A percentile compares a stretch with the other conserved stretches of the same genome.
These are phyloP conservation scores for Crax fasciolata DNA, from an alignment of 2,797 vertebrate genomes.

Conservation along the genomic window DNA sequence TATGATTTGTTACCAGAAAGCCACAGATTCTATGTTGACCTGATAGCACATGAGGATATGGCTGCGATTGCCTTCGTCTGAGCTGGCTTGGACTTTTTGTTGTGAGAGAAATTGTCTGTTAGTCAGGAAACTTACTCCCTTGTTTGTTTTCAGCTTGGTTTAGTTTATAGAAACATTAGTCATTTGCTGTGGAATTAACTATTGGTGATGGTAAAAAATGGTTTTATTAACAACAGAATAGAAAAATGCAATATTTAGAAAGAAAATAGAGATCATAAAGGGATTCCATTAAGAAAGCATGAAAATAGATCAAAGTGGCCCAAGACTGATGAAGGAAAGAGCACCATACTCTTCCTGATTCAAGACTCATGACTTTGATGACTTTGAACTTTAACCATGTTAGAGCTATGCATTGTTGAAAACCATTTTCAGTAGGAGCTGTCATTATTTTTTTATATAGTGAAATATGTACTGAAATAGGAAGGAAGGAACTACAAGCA, in stretches of 20 bases:
- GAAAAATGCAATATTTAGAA: not conserved
- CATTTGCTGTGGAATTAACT: not conserved
- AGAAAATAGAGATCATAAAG: not conserved
- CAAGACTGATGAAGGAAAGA: not conserved
- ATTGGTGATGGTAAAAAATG: not conserved
- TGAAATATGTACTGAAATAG: not conserved
- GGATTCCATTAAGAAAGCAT: not conserved
- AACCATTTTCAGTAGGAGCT: not conserved
- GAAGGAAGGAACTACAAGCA: not conserved
- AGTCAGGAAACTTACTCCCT: not conserved
- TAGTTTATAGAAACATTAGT: not conserved
- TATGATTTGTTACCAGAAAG: not conserved
- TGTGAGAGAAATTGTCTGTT: not conserved
- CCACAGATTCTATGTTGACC: not conserved
- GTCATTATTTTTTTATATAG: not conserved
- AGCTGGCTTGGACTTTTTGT: not conserved
- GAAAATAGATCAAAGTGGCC: not conserved
- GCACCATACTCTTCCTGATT: rapidly evolving
- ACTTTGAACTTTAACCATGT: not conserved
- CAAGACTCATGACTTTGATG: not conserved
- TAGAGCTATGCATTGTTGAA: not conserved
- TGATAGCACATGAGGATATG: not conserved
- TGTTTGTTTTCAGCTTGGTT: not conserved
- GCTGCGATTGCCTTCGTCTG: not conserved
- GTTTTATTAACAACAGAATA: not conserved